phyloP scores from a whole-genome alignment of 1,140 invertebrate genomes.

The Heliothis subflexa region DNA sequence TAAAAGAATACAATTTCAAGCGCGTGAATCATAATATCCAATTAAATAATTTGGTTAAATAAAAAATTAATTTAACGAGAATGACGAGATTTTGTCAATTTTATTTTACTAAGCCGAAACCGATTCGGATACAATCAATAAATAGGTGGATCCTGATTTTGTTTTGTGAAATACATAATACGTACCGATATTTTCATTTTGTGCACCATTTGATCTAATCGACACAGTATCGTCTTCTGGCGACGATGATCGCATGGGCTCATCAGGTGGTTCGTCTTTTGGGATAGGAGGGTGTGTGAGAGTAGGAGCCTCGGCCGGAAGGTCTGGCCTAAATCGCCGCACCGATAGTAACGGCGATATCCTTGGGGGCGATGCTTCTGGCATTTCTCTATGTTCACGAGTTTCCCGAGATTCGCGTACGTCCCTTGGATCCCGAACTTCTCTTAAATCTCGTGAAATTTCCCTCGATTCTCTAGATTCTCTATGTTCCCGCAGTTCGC shows the following conservation, averaged over 20 bases:
- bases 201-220: constrained; percentile 84
- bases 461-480: constrained; percentile 64
- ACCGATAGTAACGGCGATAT: constrained; percentile 83
- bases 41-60: too few species aligned
- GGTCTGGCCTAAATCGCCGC: constrained; percentile 79
- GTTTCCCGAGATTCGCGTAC: constrained; percentile 68
- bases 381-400: constrained; percentile 71
- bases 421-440: constrained; percentile 69
- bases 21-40: too few species aligned
- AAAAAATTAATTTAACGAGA: too few species aligned
- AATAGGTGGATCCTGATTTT: too few species aligned
- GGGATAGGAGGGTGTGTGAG: constrained; percentile 79
- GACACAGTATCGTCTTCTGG: constrained; percentile 84
- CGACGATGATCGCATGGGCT: constrained; percentile 81
- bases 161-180: constrained; percentile 11
- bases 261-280: constrained; percentile 86
- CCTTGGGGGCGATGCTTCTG: constrained; percentile 82
- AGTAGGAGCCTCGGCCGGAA: constrained; percentile 70
- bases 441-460: constrained; percentile 65
- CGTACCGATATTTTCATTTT: constrained; percentile 84
- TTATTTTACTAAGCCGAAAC: too few species aligned
- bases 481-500: constrained; percentile 64
- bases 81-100: too few species aligned
- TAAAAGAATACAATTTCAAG: too few species aligned
- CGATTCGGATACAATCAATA: too few species aligned